A percentile compares a stretch with the other conserved stretches of the same genome.
Evolutionary conservation across 1,140 invertebrate genomes (phyloP).

Genomic region (Apis dorsata): DNA sequence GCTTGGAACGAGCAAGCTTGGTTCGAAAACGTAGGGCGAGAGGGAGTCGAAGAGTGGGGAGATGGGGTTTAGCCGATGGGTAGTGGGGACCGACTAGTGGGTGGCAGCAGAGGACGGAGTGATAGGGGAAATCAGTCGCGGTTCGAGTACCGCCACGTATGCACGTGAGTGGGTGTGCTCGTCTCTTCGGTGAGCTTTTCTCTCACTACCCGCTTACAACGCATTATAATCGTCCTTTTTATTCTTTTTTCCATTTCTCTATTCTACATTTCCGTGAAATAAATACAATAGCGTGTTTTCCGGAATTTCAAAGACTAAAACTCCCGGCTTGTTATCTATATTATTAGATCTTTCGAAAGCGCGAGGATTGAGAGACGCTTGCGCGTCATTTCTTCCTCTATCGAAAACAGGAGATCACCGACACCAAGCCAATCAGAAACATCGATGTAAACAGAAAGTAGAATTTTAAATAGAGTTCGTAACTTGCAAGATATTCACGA

Average conservation of each 20-base stretch:
- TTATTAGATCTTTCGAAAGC: neutral
- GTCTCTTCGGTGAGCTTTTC: constrained; percentile 7
- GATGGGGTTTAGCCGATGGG: constrained; percentile 39
- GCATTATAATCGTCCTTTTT: neutral
- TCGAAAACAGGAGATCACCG: neutral
- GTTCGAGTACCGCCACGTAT: constrained; percentile 69
- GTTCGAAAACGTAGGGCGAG: neutral
- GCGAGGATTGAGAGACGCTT: constrained; percentile 5
- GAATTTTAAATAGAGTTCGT: constrained; percentile 27
- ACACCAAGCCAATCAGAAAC: constrained; percentile 30
- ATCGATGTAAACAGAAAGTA: constrained; percentile 37
- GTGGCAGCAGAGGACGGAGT: constrained; percentile 64
- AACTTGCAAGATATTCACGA: constrained; percentile 8
- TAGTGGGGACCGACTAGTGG: constrained; percentile 60
- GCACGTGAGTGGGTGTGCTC: constrained; percentile 48
- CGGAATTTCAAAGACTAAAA: constrained; percentile 1
- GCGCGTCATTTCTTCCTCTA: neutral
- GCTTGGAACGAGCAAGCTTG: constrained; percentile 53
- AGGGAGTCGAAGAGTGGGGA: neutral
- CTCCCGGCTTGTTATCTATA: neutral
- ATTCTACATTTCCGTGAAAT: neutral
- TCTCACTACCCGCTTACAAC: neutral
- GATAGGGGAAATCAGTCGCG: constrained; percentile 74
- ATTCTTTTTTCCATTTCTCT: neutral
- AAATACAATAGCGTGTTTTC: constrained; percentile 3